These are phyloP conservation scores for Heterodera carotae DNA, from an alignment of 1,140 invertebrate species.

Conservation along the genomic window DNA sequence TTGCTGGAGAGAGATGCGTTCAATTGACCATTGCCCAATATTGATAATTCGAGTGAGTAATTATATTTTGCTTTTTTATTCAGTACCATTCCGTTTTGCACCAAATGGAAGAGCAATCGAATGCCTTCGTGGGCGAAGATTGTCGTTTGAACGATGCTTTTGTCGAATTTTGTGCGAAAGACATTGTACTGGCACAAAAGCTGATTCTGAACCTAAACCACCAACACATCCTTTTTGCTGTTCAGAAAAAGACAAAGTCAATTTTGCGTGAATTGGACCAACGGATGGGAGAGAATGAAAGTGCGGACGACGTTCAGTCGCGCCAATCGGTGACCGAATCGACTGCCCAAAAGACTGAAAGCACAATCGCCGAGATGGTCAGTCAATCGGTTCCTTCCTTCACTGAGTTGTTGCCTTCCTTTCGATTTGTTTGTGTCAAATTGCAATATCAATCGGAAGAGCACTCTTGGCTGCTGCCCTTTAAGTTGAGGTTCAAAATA, in stretches of 20 bases:
- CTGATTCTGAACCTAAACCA: neutral
- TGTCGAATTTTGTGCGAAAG: constrained; percentile 24
- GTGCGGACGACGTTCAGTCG: neutral
- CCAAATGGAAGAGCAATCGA: constrained; percentile 18
- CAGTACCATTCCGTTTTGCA: constrained; percentile 21
- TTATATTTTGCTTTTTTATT: neutral
- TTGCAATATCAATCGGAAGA: too few species aligned
- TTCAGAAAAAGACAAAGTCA: constrained; percentile 22
- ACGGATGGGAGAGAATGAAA: neutral
- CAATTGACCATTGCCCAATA: too few species aligned
- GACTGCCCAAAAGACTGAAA: neutral
- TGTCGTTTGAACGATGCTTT: constrained; percentile 26
- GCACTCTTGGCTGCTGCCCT: too few species aligned
- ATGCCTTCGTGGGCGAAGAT: constrained; percentile 3
- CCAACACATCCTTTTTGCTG: neutral
- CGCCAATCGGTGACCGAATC: neutral
- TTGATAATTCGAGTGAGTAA: too few species aligned
- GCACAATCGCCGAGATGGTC: constrained; percentile 7
- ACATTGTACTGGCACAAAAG: constrained; percentile 1
- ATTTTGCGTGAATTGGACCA: constrained; percentile 20
- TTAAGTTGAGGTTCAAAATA: too few species aligned
- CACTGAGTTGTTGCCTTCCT: too few species aligned
- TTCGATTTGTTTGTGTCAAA: too few species aligned
- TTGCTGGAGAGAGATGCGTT: too few species aligned
- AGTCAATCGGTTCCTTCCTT: neutral